These are phyloP conservation scores for Luidia sarsii DNA, from an alignment of 53 echinoderm and acorn worm genomes.

Conservation along the genomic window DNA sequence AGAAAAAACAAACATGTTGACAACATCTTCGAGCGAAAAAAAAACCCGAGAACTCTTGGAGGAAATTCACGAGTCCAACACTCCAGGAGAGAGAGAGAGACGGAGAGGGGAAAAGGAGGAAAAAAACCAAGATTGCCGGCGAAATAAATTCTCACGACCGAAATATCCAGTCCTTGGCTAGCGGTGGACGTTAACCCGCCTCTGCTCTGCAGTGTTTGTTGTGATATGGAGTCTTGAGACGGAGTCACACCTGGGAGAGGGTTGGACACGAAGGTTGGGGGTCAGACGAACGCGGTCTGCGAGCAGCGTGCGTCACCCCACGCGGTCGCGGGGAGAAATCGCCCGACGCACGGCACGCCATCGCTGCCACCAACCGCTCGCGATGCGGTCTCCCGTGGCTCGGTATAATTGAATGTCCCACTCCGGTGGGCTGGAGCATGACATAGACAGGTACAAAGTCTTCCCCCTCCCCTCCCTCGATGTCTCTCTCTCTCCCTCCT, in stretches of 20 bases:
- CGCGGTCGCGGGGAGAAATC: slow-evolving; percentile 56
- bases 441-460: slow-evolving; percentile 28
- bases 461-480: too few species aligned
- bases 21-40: too few species aligned
- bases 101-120: too few species aligned
- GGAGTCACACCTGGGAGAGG: too few species aligned
- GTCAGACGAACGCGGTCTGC: too few species aligned
- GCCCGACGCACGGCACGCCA: slow-evolving; percentile 45
- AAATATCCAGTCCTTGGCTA: slow-evolving; percentile 34
- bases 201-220: slow-evolving; percentile 47
- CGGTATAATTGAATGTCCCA: slow-evolving; percentile 58
- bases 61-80: too few species aligned
- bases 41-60: too few species aligned
- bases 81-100: too few species aligned
- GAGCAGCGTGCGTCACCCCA: slow-evolving; percentile 52
- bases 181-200: slow-evolving; percentile 35
- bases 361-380: slow-evolving; percentile 61
- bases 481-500: too few species aligned
- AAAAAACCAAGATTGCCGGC: too few species aligned
- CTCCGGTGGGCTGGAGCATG: slow-evolving; percentile 42
- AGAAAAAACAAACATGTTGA: slow-evolving; percentile 50
- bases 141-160: slow-evolving; percentile 48
- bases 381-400: slow-evolving; percentile 41
- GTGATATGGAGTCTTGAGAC: not conserved
- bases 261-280: too few species aligned